phyloP scores from a whole-genome alignment of 2,888 invertebrate genomes.

The Caenorhabditis japonica region DNA sequence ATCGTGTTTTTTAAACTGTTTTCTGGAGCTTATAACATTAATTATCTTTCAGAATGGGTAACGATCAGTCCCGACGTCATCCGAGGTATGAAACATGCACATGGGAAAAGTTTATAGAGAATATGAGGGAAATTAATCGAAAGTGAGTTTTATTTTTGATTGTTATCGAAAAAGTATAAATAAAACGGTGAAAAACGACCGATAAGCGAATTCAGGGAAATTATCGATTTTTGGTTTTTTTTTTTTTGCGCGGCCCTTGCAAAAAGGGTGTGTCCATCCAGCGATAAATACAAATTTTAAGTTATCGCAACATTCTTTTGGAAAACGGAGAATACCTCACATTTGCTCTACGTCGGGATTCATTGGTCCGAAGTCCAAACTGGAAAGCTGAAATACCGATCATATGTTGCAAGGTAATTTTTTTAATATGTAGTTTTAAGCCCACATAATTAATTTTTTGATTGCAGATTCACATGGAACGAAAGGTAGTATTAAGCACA shows the following conservation, averaged over 20 bases:
- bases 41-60: too few species aligned
- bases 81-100: conserved; percentile 27
- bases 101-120: conserved; percentile 38
- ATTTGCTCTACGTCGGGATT: conserved; percentile 44
- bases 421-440: neutral
- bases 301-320: conserved; percentile 38
- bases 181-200: too few species aligned
- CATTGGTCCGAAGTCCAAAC: conserved; percentile 7
- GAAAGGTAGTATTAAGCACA: conserved; percentile 8
- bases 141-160: conserved; percentile 37
- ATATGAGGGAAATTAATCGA: conserved; percentile 53
- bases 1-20: too few species aligned
- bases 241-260: too few species aligned
- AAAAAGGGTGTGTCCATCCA: too few species aligned
- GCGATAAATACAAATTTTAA: conserved; percentile 10
- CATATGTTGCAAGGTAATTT: conserved; percentile 52
- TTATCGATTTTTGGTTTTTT: too few species aligned
- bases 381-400: conserved; percentile 50
- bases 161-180: neutral
- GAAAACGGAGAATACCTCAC: conserved; percentile 49
- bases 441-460: neutral
- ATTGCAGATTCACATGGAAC: conserved; percentile 42
- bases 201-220: too few species aligned
- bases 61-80: conserved; percentile 15
- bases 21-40: too few species aligned